Evolutionary conservation across 2,888 invertebrate genomes (phyloP), one percentile per base, ranked within the genome.

Genomic region (Matsumyia berberina): DNA sequence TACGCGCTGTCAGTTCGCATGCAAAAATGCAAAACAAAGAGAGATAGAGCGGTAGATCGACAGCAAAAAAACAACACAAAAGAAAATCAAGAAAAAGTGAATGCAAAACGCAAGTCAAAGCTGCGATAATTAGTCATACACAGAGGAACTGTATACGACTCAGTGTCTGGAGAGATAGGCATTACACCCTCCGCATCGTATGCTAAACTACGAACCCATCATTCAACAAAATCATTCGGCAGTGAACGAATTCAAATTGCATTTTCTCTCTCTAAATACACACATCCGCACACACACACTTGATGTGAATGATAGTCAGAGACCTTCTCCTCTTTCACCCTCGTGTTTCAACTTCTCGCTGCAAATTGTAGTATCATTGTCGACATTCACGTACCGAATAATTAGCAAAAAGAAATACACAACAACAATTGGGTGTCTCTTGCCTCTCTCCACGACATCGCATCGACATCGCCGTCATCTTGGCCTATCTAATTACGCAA

Each of bases 161-260:
- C 24, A 33, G 8, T 7, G 49, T 58, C 17, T 35, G 24, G 24
- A 12, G 58, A 53, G 31, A 42, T n/a, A 29, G 8, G 46, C 49
- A 39, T 11, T 51, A 62, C 49, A 37, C 53, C 64, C 66, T 62
- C 72, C 39, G 37, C 39, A 31, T 24, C 62, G 58, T 85, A 85
- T 85, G 80, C 74, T 69, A 80, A 85, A 76, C 51, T 37, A 42
- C 55, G 19, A 46, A 69, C 44, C 60, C 24, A 67, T 51, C 79
- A 74, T 80, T 85, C 85, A 85, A 76, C 85, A 80, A 85, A 80
- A 85, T 85, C 85, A 80, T 80, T 85, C 80, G 80, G 53, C 85
- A 70, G 85, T 85, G 80, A 85, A 85, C 80, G 74, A 79, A 80
- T 85, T 85, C 80, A 80, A 85, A 80, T 85, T 76, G 76, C 74